Percentiles rank a stretch among this genome's conserved stretches.
Conservation (phyloP, 2,888 invertebrate genomes). For the Epsilonema sp. region DNA sequence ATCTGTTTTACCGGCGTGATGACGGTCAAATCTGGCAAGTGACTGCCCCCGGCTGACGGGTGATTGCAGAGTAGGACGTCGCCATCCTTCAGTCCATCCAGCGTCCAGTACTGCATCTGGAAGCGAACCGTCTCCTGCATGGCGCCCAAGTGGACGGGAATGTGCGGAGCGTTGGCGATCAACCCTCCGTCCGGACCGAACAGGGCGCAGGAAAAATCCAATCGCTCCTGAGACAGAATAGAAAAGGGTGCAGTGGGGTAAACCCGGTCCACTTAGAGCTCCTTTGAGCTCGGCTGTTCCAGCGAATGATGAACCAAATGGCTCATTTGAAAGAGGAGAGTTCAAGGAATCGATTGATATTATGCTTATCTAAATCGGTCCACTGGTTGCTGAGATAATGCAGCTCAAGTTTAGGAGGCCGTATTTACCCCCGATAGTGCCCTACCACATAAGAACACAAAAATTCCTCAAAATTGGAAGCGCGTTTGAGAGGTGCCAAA, state of each 20-base stretch:
- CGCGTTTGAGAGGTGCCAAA: too few relatives aligned
- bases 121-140: conserved; percentile 84
- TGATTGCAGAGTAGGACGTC: conserved; percentile 89
- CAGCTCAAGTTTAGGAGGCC: too few relatives aligned
- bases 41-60: conserved; percentile 87
- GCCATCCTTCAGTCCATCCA: conserved; percentile 50
- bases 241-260: not conserved
- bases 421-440: too few relatives aligned
- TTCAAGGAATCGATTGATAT: too few relatives aligned
- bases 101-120: conserved; percentile 50
- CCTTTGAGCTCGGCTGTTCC: too few relatives aligned
- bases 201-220: conserved; percentile 94
- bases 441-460: not conserved
- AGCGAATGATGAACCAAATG: too few relatives aligned
- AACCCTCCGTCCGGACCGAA: conserved; percentile 89
- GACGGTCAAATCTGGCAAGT: conserved; percentile 89
- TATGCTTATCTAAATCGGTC: too few relatives aligned
- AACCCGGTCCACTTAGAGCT: too few relatives aligned
- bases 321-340: too few relatives aligned
- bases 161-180: conserved; percentile 96
- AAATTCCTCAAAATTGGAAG: too few relatives aligned
- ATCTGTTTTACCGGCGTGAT: conserved; percentile 91
- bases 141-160: conserved; percentile 55
- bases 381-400: too few relatives aligned
- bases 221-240: conserved; percentile 45